Evolutionary conservation across 2,888 invertebrate genomes (phyloP), one percentile per base, ranked within the genome.

Genomic region (Galeruca laticollis): DNA sequence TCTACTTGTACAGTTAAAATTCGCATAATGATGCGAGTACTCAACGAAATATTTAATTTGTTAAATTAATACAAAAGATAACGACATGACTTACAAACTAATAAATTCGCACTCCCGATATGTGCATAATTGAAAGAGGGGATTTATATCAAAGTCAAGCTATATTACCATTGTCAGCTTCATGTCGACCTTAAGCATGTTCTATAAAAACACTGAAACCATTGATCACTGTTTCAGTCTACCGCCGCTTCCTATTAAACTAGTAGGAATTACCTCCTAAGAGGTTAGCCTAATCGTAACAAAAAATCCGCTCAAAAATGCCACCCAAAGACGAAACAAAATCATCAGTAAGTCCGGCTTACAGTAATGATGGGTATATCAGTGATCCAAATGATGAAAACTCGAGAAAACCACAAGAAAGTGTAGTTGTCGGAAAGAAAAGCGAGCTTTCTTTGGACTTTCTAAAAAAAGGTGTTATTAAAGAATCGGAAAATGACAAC

Each of bases 201-300:
- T 77, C 68, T 82, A 82, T 82, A 82, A 81, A 82, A 82, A 79
- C 81, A 73, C 73, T 73, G 72, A 68, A 75, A 75, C 76, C 79
- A 76, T 78, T 79, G 75, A 77, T 74, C 76, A 65, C 63, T 71
- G 75, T 76, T 80, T 81, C 79, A 82, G 82, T 82, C 77, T 70
- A 21, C 47, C 47, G 33, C 18, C 47, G 57, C 35, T 65, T 65
- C 65, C 76, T 77, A 74, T 76, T 72, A 18, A 70, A 52, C 74
- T 80, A 79, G 80, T 80, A 74, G 81, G 82, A 81, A 74, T 82
- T 81, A 70, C 81, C 81, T 76, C 77, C 59, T 4, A 9, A 59
- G 79, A 76, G 82, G 81, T 79, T 82, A 82, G 82, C 82, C 82
- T 81, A 72, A 74, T 76, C 77, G 49, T 47, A 60, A 68, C 67